Percentiles rank a stretch among this genome's conserved stretches.
Conservation (phyloP, 2,797 vertebrate species). For the Cyprinodon diabolis region DNA sequence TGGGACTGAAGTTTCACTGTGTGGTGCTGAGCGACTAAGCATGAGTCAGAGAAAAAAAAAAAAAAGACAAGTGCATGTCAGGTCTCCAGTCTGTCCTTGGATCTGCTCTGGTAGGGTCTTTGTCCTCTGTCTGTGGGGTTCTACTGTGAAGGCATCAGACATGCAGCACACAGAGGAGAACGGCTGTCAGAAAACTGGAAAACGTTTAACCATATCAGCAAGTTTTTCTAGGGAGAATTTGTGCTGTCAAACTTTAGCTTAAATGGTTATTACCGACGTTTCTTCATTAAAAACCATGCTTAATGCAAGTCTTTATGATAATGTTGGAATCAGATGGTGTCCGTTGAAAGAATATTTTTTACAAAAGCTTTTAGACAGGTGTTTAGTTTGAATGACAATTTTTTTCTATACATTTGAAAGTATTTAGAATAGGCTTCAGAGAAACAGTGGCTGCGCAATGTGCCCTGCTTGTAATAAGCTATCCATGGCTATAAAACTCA, state of each 20-base stretch:
- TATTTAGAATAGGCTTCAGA: neutral
- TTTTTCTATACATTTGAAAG: neutral
- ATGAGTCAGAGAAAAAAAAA: conserved; percentile 74
- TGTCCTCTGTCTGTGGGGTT: conserved; percentile 57
- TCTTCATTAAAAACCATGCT: conserved; percentile 44
- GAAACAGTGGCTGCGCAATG: neutral
- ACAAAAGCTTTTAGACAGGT: conserved; percentile 25
- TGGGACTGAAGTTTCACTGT: conserved; percentile 80
- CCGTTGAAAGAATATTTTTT: conserved; percentile 49
- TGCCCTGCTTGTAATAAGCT: neutral
- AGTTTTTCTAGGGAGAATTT: conserved; percentile 52
- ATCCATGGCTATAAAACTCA: neutral
- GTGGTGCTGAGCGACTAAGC: conserved; percentile 76
- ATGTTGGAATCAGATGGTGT: conserved; percentile 36
- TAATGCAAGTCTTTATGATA: conserved; percentile 45
- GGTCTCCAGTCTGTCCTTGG: conserved; percentile 69
- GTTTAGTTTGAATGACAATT: neutral
- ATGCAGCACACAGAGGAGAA: conserved; percentile 28
- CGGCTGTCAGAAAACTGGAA: conserved; percentile 22
- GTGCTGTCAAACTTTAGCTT: neutral
- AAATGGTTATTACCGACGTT: conserved; percentile 35
- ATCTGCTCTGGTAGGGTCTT: conserved; percentile 51
- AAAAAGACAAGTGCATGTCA: conserved; percentile 74
- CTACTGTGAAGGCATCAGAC: conserved; percentile 27
- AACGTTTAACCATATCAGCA: conserved; percentile 50